Conservation (phyloP, 2,888 invertebrate species). For the Falcaria lacertinaria region DNA sequence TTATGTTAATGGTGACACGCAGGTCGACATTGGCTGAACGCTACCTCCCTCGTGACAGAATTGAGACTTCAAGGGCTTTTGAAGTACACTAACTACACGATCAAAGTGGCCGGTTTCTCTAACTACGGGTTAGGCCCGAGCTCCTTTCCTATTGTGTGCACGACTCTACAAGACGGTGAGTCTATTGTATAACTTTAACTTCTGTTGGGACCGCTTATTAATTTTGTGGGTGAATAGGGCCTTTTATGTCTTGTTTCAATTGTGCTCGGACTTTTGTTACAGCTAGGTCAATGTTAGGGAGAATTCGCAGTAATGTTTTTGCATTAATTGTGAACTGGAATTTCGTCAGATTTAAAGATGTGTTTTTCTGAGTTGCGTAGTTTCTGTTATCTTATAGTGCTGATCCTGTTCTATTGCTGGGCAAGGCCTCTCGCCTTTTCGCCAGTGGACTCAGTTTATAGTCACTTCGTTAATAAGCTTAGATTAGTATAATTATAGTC, state of each 20-base stretch:
- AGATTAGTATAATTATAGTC: no score
- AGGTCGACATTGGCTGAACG: slow-evolving; percentile 71
- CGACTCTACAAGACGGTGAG: slow-evolving; percentile 91
- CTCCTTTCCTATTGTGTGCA: slow-evolving; percentile 87
- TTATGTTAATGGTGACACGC: slow-evolving; percentile 11
- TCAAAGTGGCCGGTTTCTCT: slow-evolving; percentile 91
- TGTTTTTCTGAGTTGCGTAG: no score
- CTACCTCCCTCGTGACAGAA: slow-evolving; percentile 85
- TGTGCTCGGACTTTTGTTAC: no score
- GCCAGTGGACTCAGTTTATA: no score
- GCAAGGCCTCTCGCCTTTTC: no score
- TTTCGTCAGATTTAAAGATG: no score
- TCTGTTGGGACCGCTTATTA: background rate
- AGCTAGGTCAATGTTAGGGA: no score
- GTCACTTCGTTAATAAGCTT: no score
- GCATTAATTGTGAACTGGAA: background rate
- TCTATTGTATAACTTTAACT: slow-evolving; percentile 6
- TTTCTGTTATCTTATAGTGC: no score
- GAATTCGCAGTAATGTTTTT: no score
- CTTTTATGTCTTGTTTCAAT: background rate
- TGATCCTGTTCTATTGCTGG: no score
- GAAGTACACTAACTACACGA: slow-evolving; percentile 92
- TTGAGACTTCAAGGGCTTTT: slow-evolving; percentile 87
- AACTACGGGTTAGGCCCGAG: slow-evolving; percentile 90
- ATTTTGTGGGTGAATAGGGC: background rate